Evolutionary conservation across 1,140 invertebrate genomes (phyloP).

Genomic region (Zelostemma sp.): DNA sequence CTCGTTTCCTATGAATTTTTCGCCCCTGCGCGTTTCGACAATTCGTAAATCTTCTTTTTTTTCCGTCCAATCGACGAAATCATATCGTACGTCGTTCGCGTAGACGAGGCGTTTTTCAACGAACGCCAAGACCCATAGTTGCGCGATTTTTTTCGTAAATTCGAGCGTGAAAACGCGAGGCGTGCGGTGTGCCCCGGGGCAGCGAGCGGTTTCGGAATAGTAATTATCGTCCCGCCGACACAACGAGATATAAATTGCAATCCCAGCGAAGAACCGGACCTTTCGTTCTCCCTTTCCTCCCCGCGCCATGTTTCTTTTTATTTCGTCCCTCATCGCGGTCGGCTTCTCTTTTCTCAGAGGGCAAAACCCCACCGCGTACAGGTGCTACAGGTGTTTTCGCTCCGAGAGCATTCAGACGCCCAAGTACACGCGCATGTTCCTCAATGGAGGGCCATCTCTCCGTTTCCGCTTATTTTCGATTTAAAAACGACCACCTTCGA

Average conservation of each 20-base stretch:
- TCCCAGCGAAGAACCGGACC: constrained; percentile 46
- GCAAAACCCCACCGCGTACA: constrained; percentile 34
- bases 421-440: constrained; percentile 12
- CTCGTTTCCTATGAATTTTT: no score
- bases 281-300: constrained; percentile 28
- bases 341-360: constrained; percentile 30
- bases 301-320: constrained; percentile 17
- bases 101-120: no score
- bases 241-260: constrained; percentile 51
- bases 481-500: constrained; percentile 1
- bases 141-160: constrained; percentile 25
- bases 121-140: no score
- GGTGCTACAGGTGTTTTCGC: constrained; percentile 39
- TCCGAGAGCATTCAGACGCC: constrained; percentile 17
- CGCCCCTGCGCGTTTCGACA: no score
- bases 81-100: no score
- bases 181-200: constrained; percentile 15
- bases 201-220: constrained; percentile 42
- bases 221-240: constrained; percentile 47
- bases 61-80: no score
- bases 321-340: constrained; percentile 19
- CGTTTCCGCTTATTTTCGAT: background rate
- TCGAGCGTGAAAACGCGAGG: constrained; percentile 25
- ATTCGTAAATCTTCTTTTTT: no score
- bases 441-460: constrained; percentile 17